phyloP scores from a whole-genome alignment of 2,888 invertebrate species.

The Dysmachus trigonus region DNA sequence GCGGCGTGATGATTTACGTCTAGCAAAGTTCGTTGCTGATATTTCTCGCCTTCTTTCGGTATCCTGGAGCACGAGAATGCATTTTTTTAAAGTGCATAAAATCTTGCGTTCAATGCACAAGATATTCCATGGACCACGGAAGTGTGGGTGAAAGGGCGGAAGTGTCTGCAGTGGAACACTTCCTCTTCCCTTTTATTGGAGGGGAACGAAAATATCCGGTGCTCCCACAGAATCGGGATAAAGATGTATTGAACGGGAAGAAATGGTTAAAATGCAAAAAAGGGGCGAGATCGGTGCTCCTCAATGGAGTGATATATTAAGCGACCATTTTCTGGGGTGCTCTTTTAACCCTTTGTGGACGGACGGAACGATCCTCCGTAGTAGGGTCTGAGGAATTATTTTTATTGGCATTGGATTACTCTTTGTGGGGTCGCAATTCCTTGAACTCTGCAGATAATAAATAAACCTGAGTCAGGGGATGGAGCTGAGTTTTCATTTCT shows the following conservation, averaged over 20 bases:
- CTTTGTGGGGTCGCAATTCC: background rate
- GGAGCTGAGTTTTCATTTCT: background rate
- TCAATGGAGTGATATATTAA: background rate
- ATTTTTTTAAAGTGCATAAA: background rate
- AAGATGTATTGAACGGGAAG: background rate
- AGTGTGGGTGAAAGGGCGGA: background rate
- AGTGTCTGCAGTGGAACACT: background rate
- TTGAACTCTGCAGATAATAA: background rate
- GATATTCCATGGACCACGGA: background rate
- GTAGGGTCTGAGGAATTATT: background rate
- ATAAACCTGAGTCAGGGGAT: background rate
- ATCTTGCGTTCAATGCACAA: background rate
- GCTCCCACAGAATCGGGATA: background rate
- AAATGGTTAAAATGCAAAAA: background rate
- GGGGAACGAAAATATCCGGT: background rate
- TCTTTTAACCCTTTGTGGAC: background rate
- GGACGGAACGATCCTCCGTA: background rate
- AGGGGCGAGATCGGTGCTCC: background rate
- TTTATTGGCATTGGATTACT: background rate
- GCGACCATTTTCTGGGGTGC: background rate
- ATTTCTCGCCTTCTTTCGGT: background rate
- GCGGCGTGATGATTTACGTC: background rate
- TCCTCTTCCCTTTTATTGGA: background rate
- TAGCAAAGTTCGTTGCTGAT: background rate
- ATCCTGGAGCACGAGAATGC: background rate